These are phyloP conservation scores for Cariama cristata DNA, from an alignment of 2,113 vertebrate species.

Conservation along the genomic window DNA sequence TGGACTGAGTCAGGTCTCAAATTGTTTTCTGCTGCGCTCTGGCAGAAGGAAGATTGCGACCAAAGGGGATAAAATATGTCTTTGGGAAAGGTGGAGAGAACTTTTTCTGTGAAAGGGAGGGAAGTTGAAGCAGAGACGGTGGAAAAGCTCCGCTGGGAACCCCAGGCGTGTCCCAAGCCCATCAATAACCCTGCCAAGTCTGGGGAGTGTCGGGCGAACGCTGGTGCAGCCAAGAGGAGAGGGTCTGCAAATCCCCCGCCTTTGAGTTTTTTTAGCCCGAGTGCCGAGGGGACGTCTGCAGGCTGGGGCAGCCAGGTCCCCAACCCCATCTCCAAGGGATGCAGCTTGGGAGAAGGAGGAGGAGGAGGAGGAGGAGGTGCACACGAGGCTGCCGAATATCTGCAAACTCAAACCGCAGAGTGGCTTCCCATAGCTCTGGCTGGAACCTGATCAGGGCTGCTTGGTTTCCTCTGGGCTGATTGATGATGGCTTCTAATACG, in stretches of 20 bases:
- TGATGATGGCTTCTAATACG: background rate
- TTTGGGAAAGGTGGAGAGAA: background rate
- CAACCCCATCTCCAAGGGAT: background rate
- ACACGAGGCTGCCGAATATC: accelerated
- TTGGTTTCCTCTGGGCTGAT: background rate
- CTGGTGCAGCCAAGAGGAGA: background rate
- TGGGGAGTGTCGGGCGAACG: accelerated
- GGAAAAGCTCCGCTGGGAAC: background rate
- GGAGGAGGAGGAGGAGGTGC: background rate
- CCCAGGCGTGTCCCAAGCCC: background rate
- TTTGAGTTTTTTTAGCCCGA: accelerated
- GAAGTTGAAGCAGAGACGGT: accelerated
- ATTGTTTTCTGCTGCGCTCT: background rate
- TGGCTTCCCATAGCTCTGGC: background rate
- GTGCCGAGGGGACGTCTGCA: background rate
- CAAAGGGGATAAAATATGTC: background rate
- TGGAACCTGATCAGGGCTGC: background rate
- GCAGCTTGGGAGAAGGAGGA: background rate
- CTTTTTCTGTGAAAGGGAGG: background rate
- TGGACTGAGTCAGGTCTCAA: background rate
- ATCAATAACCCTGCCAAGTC: background rate
- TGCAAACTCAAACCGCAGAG: background rate
- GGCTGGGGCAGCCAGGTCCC: background rate
- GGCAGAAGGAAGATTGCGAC: background rate
- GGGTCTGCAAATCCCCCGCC: background rate